Percentiles rank a stretch among this genome's conserved stretches.
These are phyloP conservation scores for Centrocercus urophasianus DNA, from an alignment of 2,113 vertebrate species.

Conservation along the genomic window DNA sequence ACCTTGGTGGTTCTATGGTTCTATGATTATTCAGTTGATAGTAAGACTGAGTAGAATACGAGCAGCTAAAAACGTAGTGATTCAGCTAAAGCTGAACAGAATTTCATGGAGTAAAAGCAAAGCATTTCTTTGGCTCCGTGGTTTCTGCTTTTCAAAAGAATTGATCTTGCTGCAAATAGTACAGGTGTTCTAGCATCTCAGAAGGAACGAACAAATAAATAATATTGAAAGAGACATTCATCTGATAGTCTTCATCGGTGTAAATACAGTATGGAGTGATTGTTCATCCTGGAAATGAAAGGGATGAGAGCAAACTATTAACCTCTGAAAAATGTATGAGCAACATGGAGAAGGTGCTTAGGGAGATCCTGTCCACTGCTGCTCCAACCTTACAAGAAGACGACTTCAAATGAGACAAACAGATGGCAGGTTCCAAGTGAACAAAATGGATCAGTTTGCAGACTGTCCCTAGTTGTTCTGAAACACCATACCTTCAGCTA, in stretches of 20 bases:
- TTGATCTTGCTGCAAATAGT: neutral
- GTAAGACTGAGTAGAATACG: neutral
- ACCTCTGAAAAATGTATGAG: neutral
- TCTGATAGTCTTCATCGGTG: neutral
- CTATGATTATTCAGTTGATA: neutral
- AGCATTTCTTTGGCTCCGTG: neutral
- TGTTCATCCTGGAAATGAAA: neutral
- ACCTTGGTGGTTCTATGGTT: too few species aligned
- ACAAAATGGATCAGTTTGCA: neutral
- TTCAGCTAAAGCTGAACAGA: neutral
- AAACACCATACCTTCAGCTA: accelerated
- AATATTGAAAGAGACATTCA: neutral
- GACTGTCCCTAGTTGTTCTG: neutral
- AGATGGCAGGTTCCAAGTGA: neutral
- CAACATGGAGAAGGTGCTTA: neutral
- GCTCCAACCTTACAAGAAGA: neutral
- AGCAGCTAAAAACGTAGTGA: neutral
- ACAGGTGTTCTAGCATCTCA: neutral
- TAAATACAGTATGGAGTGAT: neutral
- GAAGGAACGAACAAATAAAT: neutral
- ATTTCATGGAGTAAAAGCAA: neutral
- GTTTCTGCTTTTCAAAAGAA: neutral
- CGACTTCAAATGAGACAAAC: neutral
- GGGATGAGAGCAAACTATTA: neutral
- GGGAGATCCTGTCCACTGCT: neutral